A percentile compares a stretch with the other conserved stretches of the same genome.
Evolutionary conservation across 2,888 invertebrate genomes (phyloP).

Genomic region (Rhimphoctona megacephalus): DNA sequence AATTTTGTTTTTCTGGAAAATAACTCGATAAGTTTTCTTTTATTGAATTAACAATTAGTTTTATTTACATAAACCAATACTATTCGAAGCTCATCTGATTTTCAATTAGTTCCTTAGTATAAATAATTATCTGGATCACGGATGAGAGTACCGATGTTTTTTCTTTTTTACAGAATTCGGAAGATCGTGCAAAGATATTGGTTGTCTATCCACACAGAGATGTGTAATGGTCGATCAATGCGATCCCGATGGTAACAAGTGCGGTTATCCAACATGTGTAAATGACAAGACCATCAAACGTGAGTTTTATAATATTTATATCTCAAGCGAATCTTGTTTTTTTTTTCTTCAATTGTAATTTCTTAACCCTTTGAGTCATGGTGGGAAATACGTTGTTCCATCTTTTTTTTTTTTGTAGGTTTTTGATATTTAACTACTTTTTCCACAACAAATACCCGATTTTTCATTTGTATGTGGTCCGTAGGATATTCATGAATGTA

Average conservation of each 20-base stretch:
- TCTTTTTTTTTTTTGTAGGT: no score
- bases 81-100: neutral
- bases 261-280: slow-evolving; percentile 89
- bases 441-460: no score
- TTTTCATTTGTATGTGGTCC: no score
- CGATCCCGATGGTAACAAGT: slow-evolving; percentile 74
- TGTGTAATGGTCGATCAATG: slow-evolving; percentile 90
- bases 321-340: neutral
- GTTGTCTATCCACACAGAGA: slow-evolving; percentile 90
- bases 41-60: neutral
- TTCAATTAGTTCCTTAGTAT: no score
- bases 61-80: neutral
- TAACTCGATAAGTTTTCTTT: neutral
- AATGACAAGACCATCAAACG: slow-evolving; percentile 85
- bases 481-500: no score
- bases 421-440: no score
- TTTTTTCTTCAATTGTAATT: neutral
- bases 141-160: neutral
- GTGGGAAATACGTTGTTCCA: no score
- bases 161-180: slow-evolving; percentile 89
- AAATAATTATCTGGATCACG: no score
- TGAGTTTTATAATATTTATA: slow-evolving; percentile 35
- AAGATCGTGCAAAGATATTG: slow-evolving; percentile 91
- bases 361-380: no score
- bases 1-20: no score